Percentiles rank a stretch among this genome's conserved stretches.
Evolutionary conservation across 1,140 invertebrate species (phyloP).

Genomic region (Belonocnema kinseyi): DNA sequence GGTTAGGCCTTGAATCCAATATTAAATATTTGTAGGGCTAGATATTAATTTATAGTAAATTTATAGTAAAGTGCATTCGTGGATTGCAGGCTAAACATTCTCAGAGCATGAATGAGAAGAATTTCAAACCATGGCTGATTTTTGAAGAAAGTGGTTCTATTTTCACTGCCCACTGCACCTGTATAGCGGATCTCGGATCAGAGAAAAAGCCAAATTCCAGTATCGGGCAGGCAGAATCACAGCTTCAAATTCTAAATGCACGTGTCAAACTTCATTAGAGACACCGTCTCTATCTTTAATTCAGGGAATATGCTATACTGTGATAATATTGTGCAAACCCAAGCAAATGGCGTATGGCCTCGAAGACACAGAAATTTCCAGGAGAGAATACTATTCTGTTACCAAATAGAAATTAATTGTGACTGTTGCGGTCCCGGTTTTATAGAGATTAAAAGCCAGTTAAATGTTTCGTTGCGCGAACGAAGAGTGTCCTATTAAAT

Average conservation of each 20-base stretch:
- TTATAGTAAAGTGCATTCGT: slow-evolving; percentile 1
- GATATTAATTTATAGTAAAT: neutral
- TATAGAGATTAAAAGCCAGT: neutral
- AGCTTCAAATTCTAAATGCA: neutral
- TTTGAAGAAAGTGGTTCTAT: neutral
- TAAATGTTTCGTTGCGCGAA: neutral
- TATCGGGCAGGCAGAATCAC: neutral
- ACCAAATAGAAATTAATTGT: neutral
- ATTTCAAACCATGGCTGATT: slow-evolving; percentile 1
- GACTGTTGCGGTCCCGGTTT: neutral
- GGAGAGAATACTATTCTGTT: neutral
- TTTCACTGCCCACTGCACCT: no score
- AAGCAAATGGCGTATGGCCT: neutral
- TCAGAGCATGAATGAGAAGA: no score
- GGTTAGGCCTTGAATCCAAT: no score
- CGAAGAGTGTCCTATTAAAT: neutral
- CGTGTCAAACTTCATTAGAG: neutral
- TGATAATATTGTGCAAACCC: neutral
- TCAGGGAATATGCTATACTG: neutral
- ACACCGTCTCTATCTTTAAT: neutral
- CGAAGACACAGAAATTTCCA: neutral
- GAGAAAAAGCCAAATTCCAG: neutral
- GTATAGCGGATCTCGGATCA: neutral
- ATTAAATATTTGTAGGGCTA: no score
- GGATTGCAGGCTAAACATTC: no score